Evolutionary conservation across 2,797 vertebrate species (phyloP).

Genomic region (Pangasius larnaudii): DNA sequence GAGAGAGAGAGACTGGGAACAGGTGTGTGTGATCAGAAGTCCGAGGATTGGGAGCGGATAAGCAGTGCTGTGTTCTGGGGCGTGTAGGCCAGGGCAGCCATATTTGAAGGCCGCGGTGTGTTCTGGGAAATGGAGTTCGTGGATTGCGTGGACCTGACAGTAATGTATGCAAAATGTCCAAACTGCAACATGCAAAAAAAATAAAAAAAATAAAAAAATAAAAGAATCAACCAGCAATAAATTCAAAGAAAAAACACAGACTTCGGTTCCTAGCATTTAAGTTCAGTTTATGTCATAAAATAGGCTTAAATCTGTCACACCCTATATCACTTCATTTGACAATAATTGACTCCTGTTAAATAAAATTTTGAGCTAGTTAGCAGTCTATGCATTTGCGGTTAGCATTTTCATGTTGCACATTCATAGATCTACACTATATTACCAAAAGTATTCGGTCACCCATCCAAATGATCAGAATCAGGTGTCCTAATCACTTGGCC

Average conservation of each 20-base stretch:
- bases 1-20: no score
- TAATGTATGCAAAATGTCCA: background rate
- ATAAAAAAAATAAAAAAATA: background rate
- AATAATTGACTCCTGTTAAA: background rate
- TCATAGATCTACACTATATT: no score
- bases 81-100: no score
- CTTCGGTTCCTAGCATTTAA: background rate
- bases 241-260: background rate
- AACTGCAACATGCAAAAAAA: background rate
- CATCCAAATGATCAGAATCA: no score
- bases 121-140: no score
- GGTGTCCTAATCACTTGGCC: no score
- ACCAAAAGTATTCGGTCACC: no score
- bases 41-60: no score
- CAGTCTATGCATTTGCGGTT: background rate
- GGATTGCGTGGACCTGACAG: no score
- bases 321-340: background rate
- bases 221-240: background rate
- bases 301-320: background rate
- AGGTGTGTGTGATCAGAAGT: no score
- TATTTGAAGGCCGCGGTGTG: background rate
- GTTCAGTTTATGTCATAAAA: background rate
- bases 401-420: background rate
- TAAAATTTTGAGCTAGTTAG: background rate
- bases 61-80: no score